Base-by-base conservation (phyloP, 2,888 invertebrate genomes). In the Eupithecia centaureata region DNA sequence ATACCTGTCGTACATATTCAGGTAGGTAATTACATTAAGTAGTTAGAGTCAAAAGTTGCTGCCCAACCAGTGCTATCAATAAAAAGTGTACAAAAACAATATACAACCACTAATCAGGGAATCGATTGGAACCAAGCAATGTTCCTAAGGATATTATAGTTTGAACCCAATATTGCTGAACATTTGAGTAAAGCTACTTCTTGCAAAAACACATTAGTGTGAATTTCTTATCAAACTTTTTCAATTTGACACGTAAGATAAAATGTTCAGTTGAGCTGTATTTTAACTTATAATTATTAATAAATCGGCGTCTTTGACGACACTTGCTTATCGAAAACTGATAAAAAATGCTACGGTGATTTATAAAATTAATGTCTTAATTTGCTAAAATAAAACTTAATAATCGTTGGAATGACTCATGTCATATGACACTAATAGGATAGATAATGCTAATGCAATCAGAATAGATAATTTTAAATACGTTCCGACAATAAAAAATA, bases 241-340 rank as follows among this genome's bases (percentile, higher is more conserved):
- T 86, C 82, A 86, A 85, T 85, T 85, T 88, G 89, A 89, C 90
- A 85, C 77, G 65, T 25, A 57, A 82, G 89, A 90, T 90, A 89
- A 86, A 77, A 72, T 77, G 77, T 77, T 73, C 75, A 63, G 42
- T 52, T 38, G 69, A 73, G 73, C 79, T 73, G 38, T 76, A 71
- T 75, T 69, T 52, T 52, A 52, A 52, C 10, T 52, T 27, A 18
- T 57, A 32, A 57, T 57, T 57, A 57, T 57, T 57, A 32, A 57
- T 57, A 57, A 67, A 71, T 67, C 76, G 77, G 71, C 63, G 58
- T 71, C 79, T 82, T 83, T 83, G 83, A 82, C 81, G 76, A 63
- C 73, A 69, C 72, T 63, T 35, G 54, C 72, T 83, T 84, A 82
- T 84, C 83, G 77, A 73, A 67, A 75, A 76, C 61, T 75, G 51